A percentile compares a stretch with the other conserved stretches of the same genome.
Conservation (phyloP, 2,113 vertebrate genomes). For the Scytalopus superciliaris region DNA sequence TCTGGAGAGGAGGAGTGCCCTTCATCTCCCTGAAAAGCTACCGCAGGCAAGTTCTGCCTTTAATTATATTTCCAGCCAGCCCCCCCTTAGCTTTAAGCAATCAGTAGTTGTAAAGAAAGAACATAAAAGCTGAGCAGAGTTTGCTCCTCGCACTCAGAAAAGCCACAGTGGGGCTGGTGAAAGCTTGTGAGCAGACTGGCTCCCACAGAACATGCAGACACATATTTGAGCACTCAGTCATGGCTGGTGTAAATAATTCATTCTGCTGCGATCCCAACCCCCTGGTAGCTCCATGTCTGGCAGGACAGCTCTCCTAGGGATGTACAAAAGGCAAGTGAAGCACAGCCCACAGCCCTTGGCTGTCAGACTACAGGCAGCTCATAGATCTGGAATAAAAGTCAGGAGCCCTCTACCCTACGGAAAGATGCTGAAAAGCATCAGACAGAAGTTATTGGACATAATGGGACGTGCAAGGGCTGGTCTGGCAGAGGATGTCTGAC, state of each 20-base stretch:
- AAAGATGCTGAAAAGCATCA: background rate
- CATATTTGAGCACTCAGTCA: background rate
- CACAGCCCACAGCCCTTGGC: background rate
- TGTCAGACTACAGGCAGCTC: background rate
- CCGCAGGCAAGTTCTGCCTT: slow-evolving; percentile 17
- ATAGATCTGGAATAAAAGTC: background rate
- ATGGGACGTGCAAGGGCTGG: background rate
- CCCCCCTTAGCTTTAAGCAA: background rate
- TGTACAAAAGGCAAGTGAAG: background rate
- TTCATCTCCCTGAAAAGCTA: slow-evolving; percentile 43
- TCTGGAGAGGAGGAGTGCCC: slow-evolving; percentile 53
- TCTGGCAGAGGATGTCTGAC: background rate
- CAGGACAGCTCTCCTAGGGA: background rate
- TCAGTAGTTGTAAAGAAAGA: background rate
- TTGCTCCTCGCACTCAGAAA: background rate
- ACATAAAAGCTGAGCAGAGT: background rate
- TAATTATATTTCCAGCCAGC: slow-evolving; percentile 6
- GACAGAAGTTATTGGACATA: background rate
- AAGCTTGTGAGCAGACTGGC: background rate
- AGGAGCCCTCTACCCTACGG: fast-evolving
- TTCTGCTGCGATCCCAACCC: background rate
- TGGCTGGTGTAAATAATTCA: background rate
- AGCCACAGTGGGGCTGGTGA: background rate
- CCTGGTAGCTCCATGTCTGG: background rate
- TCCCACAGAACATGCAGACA: background rate